Conservation (phyloP, 2,888 invertebrate genomes). For the Rhamnusium bicolor region DNA sequence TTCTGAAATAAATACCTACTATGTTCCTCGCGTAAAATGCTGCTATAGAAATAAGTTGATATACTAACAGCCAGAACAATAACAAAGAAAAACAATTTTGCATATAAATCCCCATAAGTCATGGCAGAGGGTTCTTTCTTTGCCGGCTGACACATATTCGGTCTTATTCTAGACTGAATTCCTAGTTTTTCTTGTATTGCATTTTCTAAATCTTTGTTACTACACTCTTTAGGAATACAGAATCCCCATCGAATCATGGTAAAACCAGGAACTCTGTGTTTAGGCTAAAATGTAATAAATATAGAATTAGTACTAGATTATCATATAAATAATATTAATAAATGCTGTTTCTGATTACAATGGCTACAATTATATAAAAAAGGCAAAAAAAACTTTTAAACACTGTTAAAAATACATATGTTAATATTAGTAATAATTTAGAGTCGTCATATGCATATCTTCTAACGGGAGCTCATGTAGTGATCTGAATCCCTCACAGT, state of each 20-base stretch:
- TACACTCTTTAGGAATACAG: slow-evolving; percentile 75
- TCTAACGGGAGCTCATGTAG: too few species aligned
- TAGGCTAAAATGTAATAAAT: slow-evolving; percentile 73
- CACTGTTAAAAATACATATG: too few species aligned
- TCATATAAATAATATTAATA: too few species aligned
- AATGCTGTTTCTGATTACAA: too few species aligned
- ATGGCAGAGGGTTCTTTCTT: slow-evolving; percentile 17
- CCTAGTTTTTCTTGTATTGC: slow-evolving; percentile 66
- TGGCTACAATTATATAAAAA: too few species aligned
- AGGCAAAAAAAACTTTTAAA: too few species aligned
- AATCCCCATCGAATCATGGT: slow-evolving; percentile 76
- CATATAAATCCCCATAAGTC: slow-evolving; percentile 54
- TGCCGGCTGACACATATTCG: slow-evolving; percentile 58
- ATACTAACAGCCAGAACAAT: slow-evolving; percentile 22
- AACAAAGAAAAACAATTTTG: slow-evolving; percentile 49
- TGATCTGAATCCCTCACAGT: too few species aligned
- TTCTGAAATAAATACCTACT: slow-evolving; percentile 3
- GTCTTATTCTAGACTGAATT: slow-evolving; percentile 61
- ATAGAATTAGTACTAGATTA: too few species aligned
- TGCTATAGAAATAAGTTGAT: slow-evolving; percentile 32
- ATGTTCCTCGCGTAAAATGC: background rate
- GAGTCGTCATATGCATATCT: too few species aligned
- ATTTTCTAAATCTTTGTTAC: slow-evolving; percentile 72
- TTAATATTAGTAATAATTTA: too few species aligned
- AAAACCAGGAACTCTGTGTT: slow-evolving; percentile 75